These are phyloP conservation scores for Lota lota DNA, from an alignment of 2,113 vertebrate genomes.

Conservation along the genomic window DNA sequence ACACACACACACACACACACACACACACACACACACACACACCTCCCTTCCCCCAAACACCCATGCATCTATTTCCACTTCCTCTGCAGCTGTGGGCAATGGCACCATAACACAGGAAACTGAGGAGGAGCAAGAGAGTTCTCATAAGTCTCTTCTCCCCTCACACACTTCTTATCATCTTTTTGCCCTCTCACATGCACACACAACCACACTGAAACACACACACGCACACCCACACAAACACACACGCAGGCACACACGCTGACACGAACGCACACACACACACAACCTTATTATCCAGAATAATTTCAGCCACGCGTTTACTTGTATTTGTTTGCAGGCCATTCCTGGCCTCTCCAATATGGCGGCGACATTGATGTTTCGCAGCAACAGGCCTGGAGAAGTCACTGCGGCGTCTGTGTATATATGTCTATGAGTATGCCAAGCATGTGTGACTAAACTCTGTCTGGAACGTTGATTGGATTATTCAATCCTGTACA, in stretches of 20 bases:
- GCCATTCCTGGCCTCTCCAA: too few species aligned
- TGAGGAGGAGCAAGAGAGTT: conserved; percentile 30
- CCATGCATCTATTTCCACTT: conserved; percentile 41
- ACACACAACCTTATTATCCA: background rate
- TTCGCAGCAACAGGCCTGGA: too few species aligned
- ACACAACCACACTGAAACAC: conserved; percentile 5
- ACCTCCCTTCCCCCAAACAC: conserved; percentile 25
- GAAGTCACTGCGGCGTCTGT: too few species aligned
- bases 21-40: too few species aligned
- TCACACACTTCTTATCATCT: background rate
- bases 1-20: too few species aligned
- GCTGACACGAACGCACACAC: background rate
- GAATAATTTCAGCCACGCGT: too few species aligned
- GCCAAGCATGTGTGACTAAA: background rate
- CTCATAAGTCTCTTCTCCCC: conserved; percentile 13
- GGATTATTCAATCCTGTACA: background rate
- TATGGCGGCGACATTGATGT: too few species aligned
- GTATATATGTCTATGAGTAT: background rate
- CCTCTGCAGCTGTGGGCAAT: conserved; percentile 68
- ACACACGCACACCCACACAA: background rate
- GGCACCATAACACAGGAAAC: conserved; percentile 64
- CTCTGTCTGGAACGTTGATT: background rate
- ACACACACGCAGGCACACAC: background rate
- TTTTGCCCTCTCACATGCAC: background rate
- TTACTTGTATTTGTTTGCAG: too few species aligned